These are phyloP conservation scores for Drosophila pseudotalamancana DNA, from an alignment of 2,888 invertebrate species.

Conservation along the genomic window DNA sequence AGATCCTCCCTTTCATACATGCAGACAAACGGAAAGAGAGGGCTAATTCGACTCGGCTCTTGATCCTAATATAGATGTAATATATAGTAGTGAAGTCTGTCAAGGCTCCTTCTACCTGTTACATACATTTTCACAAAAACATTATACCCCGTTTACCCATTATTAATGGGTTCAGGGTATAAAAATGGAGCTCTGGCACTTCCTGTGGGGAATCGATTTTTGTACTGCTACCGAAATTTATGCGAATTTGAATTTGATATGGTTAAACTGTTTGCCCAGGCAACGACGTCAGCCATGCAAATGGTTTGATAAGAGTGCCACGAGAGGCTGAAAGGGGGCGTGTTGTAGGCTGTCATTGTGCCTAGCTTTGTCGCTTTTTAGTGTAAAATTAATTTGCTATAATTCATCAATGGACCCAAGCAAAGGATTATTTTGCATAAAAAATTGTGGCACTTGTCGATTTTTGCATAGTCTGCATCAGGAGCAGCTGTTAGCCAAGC, in stretches of 20 bases:
- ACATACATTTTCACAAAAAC: too few species aligned
- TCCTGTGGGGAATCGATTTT: conserved; percentile 68
- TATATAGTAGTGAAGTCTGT: too few species aligned
- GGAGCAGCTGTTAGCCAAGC: conserved; percentile 18
- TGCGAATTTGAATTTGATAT: conserved; percentile 78
- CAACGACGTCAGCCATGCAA: conserved; percentile 71
- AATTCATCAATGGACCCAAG: conserved; percentile 78
- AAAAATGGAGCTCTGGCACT: conserved; percentile 52
- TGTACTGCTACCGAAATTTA: conserved; percentile 60
- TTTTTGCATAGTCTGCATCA: conserved; percentile 59
- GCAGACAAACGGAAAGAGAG: too few species aligned
- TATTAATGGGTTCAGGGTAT: too few species aligned
- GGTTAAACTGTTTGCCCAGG: conserved; percentile 75
- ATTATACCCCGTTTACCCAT: too few species aligned
- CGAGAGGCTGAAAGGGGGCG: not conserved
- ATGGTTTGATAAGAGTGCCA: conserved; percentile 62
- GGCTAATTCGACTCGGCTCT: too few species aligned
- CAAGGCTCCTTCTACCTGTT: too few species aligned
- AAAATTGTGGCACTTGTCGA: conserved; percentile 73
- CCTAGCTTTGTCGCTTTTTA: conserved; percentile 67
- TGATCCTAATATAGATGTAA: too few species aligned
- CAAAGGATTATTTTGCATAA: conserved; percentile 71
- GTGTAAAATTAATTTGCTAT: conserved; percentile 82
- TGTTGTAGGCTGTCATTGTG: conserved; percentile 43
- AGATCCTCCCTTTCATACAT: too few species aligned